Conservation (phyloP, 1,140 invertebrate species). For the Atopsyche davidsoni region DNA sequence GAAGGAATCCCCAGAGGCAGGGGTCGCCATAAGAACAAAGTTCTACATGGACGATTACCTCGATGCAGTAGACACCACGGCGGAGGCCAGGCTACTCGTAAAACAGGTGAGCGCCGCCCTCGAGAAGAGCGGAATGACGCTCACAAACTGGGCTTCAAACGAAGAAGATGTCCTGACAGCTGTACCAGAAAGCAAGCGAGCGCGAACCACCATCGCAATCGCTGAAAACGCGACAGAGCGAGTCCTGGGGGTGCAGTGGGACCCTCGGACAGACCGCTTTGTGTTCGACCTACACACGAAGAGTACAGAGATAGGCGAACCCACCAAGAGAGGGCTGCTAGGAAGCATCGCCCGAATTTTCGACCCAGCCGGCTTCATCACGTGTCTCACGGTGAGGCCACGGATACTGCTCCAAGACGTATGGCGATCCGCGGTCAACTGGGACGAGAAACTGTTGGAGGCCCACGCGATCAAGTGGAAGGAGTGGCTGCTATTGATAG, state of each 20-base stretch:
- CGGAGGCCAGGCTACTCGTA: not conserved
- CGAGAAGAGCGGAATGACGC: not conserved
- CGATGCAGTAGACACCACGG: slow-evolving; percentile 3
- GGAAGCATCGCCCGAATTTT: slow-evolving; percentile 30
- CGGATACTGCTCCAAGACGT: slow-evolving; percentile 36
- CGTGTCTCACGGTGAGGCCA: slow-evolving; percentile 30
- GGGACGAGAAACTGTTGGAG: slow-evolving; percentile 30
- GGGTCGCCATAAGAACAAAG: slow-evolving; percentile 2
- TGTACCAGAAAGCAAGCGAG: not conserved
- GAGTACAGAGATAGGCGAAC: too few species aligned
- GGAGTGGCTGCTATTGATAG: slow-evolving; percentile 8
- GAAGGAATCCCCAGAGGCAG: not conserved
- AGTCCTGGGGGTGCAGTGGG: not conserved
- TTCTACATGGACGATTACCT: slow-evolving; percentile 15
- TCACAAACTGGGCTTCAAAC: slow-evolving; percentile 1
- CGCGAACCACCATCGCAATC: not conserved
- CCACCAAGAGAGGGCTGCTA: slow-evolving; percentile 27
- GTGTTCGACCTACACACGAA: not conserved
- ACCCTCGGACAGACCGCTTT: not conserved
- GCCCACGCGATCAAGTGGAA: not conserved
- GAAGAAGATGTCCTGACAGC: not conserved
- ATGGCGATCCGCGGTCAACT: slow-evolving; percentile 29
- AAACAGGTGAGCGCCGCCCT: not conserved
- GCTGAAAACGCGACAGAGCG: not conserved
- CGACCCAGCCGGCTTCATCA: slow-evolving; percentile 35